These are phyloP conservation scores for Myotis brandtii DNA, from an alignment of 2,113 vertebrate species.

Conservation along the genomic window DNA sequence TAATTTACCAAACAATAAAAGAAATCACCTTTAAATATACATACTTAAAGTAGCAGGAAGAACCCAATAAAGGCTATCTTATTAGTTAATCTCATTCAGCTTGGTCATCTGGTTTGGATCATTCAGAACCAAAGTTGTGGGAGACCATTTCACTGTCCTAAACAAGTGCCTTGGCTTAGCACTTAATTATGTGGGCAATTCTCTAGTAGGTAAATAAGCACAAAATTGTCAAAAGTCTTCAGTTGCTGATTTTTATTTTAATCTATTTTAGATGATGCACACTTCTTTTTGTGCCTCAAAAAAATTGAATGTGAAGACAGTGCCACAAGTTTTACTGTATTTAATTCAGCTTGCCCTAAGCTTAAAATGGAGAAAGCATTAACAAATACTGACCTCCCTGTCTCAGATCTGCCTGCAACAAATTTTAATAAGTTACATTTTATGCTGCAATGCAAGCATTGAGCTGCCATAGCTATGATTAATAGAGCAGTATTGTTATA, in stretches of 20 bases:
- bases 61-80: not conserved
- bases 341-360: constrained; percentile 68
- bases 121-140: not conserved
- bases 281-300: not conserved
- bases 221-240: constrained; percentile 18
- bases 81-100: not conserved
- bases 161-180: not conserved
- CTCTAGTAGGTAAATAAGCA: not conserved
- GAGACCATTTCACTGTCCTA: not conserved
- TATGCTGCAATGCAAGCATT: constrained; percentile 79
- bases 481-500: constrained; percentile 76
- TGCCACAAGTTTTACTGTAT: constrained; percentile 48
- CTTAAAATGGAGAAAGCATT: constrained; percentile 77
- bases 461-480: constrained; percentile 82
- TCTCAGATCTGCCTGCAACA: constrained; percentile 76
- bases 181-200: not conserved
- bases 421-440: constrained; percentile 84
- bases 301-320: not conserved
- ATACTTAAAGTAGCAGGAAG: not conserved
- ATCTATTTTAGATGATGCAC: not conserved
- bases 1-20: not conserved
- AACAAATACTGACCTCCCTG: constrained; percentile 84
- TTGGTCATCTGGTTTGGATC: not conserved
- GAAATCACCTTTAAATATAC: not conserved
- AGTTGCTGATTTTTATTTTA: constrained; percentile 5